A percentile compares a stretch with the other conserved stretches of the same genome.
Evolutionary conservation across 2,113 vertebrate species (phyloP).

Genomic region (Gallinago media): DNA sequence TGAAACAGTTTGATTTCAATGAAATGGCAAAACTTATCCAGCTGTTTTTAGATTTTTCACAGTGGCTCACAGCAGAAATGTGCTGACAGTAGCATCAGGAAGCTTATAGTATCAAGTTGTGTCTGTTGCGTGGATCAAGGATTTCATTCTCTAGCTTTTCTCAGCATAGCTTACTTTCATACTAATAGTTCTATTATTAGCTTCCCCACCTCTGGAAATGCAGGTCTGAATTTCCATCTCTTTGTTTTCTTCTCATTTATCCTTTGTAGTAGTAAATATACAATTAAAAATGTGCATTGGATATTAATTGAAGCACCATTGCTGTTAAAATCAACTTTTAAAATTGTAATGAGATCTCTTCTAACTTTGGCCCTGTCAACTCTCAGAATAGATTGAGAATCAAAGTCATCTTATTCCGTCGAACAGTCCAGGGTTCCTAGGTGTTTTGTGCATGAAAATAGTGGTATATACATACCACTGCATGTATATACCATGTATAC

Average conservation of each 20-base stretch:
- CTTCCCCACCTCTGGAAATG: not conserved
- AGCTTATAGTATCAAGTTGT: slow-evolving; percentile 23
- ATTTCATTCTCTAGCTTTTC: not conserved
- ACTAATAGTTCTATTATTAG: not conserved
- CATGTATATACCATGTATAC: too few relatives aligned
- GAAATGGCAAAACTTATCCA: not conserved
- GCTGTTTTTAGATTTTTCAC: not conserved
- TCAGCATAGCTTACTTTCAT: not conserved
- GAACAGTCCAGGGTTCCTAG: not conserved
- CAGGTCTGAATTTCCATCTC: not conserved
- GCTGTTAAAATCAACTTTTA: not conserved
- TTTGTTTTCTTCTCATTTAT: not conserved
- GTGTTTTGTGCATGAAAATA: not conserved
- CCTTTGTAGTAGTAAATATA: not conserved
- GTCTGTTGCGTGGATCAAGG: not conserved
- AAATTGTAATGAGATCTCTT: not conserved
- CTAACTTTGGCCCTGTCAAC: not conserved
- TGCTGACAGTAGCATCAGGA: not conserved
- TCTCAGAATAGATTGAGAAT: not conserved
- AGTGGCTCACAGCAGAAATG: not conserved
- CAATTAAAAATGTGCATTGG: not conserved
- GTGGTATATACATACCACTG: too few relatives aligned
- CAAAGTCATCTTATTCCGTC: not conserved
- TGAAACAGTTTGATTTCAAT: not conserved
- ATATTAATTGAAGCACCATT: not conserved